phyloP scores from a whole-genome alignment of 2,113 vertebrate genomes.

The Labeo catla region DNA sequence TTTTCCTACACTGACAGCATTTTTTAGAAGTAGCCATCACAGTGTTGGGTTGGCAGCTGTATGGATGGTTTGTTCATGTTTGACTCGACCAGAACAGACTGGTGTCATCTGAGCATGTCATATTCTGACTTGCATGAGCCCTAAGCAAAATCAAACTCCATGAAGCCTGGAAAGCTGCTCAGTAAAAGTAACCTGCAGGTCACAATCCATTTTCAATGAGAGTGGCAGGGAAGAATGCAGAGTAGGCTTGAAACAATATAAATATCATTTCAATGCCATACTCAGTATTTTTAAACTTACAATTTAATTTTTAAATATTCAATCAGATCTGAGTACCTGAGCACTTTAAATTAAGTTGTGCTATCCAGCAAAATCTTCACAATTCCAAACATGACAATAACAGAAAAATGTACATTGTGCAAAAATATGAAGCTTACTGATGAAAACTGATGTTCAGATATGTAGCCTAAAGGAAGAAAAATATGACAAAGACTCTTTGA shows the following conservation, averaged over 20 bases:
- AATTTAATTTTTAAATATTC: neutral
- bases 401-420: neutral
- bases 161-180: neutral
- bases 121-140: neutral
- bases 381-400: neutral
- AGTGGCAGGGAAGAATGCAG: neutral
- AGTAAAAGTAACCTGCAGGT: constrained; percentile 2
- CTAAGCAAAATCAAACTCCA: neutral
- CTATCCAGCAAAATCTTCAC: neutral
- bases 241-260: neutral
- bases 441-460: constrained; percentile 30
- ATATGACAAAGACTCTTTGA: constrained; percentile 29
- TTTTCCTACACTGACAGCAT: neutral
- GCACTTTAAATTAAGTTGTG: neutral
- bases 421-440: neutral
- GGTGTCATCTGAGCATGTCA: neutral
- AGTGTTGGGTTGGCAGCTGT: neutral
- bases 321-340: neutral
- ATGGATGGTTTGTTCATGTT: neutral
- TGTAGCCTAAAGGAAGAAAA: neutral
- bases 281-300: neutral
- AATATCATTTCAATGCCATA: neutral
- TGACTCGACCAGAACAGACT: neutral
- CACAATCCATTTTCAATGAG: neutral
- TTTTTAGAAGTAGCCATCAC: neutral